Base-by-base conservation (phyloP, 2,797 vertebrate species). In the Neosalanx taihuensis region DNA sequence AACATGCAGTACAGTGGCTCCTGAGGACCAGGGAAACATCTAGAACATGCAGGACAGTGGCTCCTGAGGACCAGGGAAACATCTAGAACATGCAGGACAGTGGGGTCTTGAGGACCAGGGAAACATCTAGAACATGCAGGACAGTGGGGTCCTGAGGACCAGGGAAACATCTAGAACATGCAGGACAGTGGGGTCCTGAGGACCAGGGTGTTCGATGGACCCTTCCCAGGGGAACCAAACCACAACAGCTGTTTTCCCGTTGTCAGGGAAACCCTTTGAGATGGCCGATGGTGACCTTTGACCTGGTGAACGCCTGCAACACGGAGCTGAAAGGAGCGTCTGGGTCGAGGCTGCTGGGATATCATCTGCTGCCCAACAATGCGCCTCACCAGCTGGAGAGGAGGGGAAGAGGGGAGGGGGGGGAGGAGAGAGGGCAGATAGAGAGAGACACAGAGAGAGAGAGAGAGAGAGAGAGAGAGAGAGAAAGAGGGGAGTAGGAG, bases 341-440 rank as follows among this genome's bases (percentile, higher is more conserved):
- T 85, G 85, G 79, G 83, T 77, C 18, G 86, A 89, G 91, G 91
- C 90, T 91, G 91, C 88, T 92, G 91, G 90, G 89, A 85, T 89
- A 90, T 90, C 89, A 90, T 91, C 88, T 90, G 90, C 86, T 66
- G 82, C 81, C 82, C 83, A 85, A 91, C 90, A 91, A 91, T 89
- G 71, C 78, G 9, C 87, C 81, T 91, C 86, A 76, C 89, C 89
- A 91, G 89, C 89, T 90, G 89, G 89, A 88, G 85, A 91, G 89
- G 85, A 86, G 61, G 33, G 61, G 83, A 69, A 85, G 86, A 86
- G 74, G 57, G 74, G 76, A 31, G 84, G 70, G 84, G 84, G 86
- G 73, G 41, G 73, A 74, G 61, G 20, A 15, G 18, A 46, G 57
- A 3, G 5, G 13, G 17, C 17, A 63, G 51, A 53, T 2, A 17